Evolutionary conservation across 2,797 vertebrate species (phyloP), one percentile per base, ranked within the genome.

Genomic region (Xenops minutus): DNA sequence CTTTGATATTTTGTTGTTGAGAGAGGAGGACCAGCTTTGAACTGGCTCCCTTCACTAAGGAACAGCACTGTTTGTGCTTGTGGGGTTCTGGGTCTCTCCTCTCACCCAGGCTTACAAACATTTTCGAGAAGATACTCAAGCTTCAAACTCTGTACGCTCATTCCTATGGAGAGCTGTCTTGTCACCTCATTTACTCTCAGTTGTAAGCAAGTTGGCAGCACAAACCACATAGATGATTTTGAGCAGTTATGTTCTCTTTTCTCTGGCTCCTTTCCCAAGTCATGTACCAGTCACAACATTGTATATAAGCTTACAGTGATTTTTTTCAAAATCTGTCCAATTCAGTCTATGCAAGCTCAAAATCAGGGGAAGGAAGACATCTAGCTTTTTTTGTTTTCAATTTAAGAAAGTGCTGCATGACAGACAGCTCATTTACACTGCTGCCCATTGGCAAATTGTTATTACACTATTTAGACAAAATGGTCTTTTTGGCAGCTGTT

Each of bases 401-500:
- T 95, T 86, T 86, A 66, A 88, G 79, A 68, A 89, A 93, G 63
- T 78, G 73, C 54, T 55, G 43, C 51, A 30, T 89, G 89, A 75
- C 0, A 1, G 81, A 61, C 86, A 94, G 32, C 56, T 93, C 79
- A 75, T 85, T 69, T 91, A 52, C 36, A 52, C 32, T 66, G 54
- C 43, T 84, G 64, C 72, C 91, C 92, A 69, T 22, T 91, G 82
- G 72, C 46, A 72, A 91, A 87, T 71, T 75, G n/a, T 77, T 85
- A 85, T 72, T 89, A 66, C 10, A 41, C 51, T 83, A 30, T 89
- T 88, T 71, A 87, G 76, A 75, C n/a, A 71, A 77, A 89, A 96
- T 56, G 49, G 58, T 64, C 68, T 64, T 96, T 92, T 93, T 97
- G 95, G 79, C 76, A 94, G 82, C 73, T 84, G 61, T 89, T 92